Conservation (phyloP, 2,113 vertebrate genomes). For the Tenebrosternarchus preto region DNA sequence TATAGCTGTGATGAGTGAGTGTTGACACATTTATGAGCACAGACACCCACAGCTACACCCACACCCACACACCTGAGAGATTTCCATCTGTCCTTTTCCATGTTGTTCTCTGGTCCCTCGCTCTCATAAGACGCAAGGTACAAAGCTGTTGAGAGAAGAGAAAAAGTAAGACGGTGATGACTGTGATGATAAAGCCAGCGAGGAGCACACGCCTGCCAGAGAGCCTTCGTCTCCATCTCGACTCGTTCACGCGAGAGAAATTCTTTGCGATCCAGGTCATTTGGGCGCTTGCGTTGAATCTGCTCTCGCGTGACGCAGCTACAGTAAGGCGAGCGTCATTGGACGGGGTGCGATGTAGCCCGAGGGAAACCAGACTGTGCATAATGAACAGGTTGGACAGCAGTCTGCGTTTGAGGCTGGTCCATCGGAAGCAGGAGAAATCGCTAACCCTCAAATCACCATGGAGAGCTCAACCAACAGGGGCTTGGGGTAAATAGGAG, state of each 20-base stretch:
- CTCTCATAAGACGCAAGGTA: constrained; percentile 93
- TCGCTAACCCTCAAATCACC: background rate
- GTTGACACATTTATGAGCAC: background rate
- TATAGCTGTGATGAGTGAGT: constrained; percentile 13
- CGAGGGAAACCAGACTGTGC: background rate
- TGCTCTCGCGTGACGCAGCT: constrained; percentile 16
- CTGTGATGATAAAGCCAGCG: no score
- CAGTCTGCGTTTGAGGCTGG: background rate
- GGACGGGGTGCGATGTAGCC: background rate
- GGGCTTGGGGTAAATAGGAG: no score
- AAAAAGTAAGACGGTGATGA: constrained; percentile 32
- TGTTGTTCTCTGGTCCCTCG: constrained; percentile 91
- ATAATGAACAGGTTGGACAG: background rate
- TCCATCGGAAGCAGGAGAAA: background rate
- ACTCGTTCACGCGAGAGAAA: background rate
- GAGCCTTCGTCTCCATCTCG: constrained; percentile 9
- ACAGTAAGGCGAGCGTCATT: background rate
- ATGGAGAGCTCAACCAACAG: background rate
- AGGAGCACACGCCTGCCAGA: constrained; percentile 10
- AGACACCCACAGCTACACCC: constrained; percentile 68
- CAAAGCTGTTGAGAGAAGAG: constrained; percentile 77
- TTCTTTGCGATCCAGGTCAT: constrained; percentile 32
- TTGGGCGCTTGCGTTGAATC: background rate
- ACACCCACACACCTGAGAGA: constrained; percentile 83
- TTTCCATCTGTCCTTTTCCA: constrained; percentile 97